A percentile compares a stretch with the other conserved stretches of the same genome.
Evolutionary conservation across 2,797 vertebrate genomes (phyloP).

Genomic region (Acrossocheilus fasciatus): DNA sequence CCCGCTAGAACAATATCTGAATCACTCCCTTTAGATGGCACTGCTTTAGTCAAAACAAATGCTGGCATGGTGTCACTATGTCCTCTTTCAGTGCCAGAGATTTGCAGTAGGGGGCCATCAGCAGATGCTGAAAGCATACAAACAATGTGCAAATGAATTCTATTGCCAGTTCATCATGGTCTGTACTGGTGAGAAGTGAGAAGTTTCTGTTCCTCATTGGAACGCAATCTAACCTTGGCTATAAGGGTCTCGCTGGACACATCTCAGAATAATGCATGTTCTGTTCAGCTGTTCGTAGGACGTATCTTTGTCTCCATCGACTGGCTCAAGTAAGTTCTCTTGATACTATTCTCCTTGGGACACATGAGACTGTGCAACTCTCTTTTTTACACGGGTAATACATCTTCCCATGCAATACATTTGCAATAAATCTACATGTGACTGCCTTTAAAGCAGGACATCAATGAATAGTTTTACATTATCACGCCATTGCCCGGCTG

Average conservation of each 20-base stretch:
- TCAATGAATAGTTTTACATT: not conserved
- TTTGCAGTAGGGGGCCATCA: constrained; percentile 45
- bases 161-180: constrained; percentile 63
- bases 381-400: constrained; percentile 48
- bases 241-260: not conserved
- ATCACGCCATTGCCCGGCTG: not conserved
- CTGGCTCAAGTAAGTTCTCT: not conserved
- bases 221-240: not conserved
- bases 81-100: constrained; percentile 63
- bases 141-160: constrained; percentile 68
- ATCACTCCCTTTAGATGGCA: constrained; percentile 64
- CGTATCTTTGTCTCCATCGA: not conserved
- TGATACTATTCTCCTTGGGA: not conserved
- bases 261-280: not conserved
- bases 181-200: not conserved
- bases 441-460: too few relatives aligned
- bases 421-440: too few relatives aligned
- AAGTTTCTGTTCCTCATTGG: not conserved
- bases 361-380: constrained; percentile 72
- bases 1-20: constrained; percentile 67
- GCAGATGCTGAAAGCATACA: constrained; percentile 61
- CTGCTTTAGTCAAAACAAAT: constrained; percentile 69
- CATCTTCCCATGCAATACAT: too few relatives aligned
- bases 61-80: constrained; percentile 65
- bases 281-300: not conserved